These are phyloP conservation scores for Prionace glauca DNA, from an alignment of 2,797 vertebrate species.

Conservation along the genomic window DNA sequence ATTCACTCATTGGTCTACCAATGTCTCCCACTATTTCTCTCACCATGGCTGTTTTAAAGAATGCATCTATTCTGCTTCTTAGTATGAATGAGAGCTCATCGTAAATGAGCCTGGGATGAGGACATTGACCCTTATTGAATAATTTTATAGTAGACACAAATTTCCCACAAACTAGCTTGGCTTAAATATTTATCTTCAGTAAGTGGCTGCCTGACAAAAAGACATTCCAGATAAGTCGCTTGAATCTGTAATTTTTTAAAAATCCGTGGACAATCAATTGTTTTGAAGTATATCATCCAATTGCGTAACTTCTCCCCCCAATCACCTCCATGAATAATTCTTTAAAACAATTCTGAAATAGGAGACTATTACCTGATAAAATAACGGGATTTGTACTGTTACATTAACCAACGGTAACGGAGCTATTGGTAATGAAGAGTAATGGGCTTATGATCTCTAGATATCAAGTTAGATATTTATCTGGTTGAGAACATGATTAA, in stretches of 20 bases:
- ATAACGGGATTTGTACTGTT: not conserved
- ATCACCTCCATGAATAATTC: not conserved
- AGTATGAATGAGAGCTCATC: not conserved
- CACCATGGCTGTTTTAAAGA: not conserved
- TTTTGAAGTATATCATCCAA: not conserved
- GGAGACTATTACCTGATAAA: not conserved
- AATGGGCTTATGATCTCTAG: not conserved
- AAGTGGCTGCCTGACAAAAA: not conserved
- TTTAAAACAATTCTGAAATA: not conserved
- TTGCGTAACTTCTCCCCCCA: not conserved
- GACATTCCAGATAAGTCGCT: not conserved
- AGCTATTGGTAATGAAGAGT: not conserved
- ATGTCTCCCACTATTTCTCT: not conserved
- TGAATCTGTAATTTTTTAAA: not conserved
- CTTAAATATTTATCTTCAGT: not conserved
- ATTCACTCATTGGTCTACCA: not conserved
- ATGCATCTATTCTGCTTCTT: not conserved
- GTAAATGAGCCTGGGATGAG: not conserved
- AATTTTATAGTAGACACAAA: not conserved
- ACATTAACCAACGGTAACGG: not conserved
- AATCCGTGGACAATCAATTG: not conserved
- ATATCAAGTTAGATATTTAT: not conserved
- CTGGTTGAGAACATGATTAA: not conserved
- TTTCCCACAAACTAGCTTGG: not conserved
- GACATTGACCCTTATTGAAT: not conserved